phyloP scores from a whole-genome alignment of 2,113 vertebrate species.

The Equus przewalskii region DNA sequence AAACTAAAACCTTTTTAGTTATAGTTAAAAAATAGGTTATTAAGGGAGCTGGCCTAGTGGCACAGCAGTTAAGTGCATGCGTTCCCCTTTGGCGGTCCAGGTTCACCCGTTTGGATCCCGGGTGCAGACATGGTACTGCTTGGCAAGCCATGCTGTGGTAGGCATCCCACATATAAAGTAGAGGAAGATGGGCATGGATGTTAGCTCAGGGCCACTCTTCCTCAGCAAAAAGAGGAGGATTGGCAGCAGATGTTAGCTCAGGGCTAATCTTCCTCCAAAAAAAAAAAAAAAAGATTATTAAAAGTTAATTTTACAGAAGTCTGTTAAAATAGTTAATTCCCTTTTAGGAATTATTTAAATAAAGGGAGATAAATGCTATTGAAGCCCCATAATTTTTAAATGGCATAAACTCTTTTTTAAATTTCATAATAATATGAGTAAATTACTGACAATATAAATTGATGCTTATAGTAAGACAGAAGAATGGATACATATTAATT shows the following conservation, averaged over 20 bases:
- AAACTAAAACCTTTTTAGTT: not conserved
- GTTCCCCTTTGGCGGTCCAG: no score
- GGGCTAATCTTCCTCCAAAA: not conserved
- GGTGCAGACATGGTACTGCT: no score
- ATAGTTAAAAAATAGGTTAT: not conserved
- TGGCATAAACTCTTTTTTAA: not conserved
- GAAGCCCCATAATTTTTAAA: not conserved
- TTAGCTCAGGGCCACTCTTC: no score
- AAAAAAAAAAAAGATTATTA: not conserved
- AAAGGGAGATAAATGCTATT: not conserved
- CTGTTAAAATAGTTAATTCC: not conserved
- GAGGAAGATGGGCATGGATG: no score
- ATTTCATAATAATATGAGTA: not conserved
- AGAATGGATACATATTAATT: not conserved
- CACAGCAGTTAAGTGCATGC: no score
- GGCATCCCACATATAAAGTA: no score
- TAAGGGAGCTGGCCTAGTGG: not conserved
- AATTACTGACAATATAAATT: constrained; percentile 3
- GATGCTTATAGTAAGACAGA: not conserved
- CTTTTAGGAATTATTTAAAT: not conserved
- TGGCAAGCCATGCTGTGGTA: no score
- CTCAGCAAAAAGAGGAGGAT: no score
- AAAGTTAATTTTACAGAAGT: not conserved
- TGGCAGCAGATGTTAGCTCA: no score
- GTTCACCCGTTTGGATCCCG: no score